A percentile compares a stretch with the other conserved stretches of the same genome.
Evolutionary conservation across 1,140 invertebrate species (phyloP).

Genomic region (Temnothorax curvispinosus): DNA sequence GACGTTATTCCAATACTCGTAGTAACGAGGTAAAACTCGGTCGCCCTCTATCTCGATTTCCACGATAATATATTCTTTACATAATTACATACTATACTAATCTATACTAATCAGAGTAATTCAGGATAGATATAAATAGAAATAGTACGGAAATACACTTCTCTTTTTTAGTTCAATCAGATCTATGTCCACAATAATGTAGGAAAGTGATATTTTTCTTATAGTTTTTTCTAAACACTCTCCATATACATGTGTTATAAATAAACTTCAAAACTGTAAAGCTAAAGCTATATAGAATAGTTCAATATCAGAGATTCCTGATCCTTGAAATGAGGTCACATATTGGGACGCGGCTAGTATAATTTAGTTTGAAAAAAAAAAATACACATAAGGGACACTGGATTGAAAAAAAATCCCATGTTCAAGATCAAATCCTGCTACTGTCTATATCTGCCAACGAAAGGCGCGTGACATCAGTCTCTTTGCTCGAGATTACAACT

Average conservation of each 20-base stretch:
- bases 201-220: not conserved
- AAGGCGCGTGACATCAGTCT: conserved; percentile 43
- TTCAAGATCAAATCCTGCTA: conserved; percentile 9
- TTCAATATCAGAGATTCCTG: conserved; percentile 3
- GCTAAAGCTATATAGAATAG: not conserved
- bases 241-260: not conserved
- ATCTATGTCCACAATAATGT: too few relatives aligned
- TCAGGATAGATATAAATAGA: not conserved
- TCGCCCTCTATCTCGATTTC: not conserved
- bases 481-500: conserved; percentile 40
- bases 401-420: conserved; percentile 22
- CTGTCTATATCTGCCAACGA: not conserved
- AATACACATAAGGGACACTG: conserved; percentile 3
- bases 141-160: too few relatives aligned
- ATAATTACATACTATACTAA: conserved; percentile 8
- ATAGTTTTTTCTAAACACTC: not conserved
- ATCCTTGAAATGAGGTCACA: not conserved
- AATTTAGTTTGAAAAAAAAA: conserved; percentile 34
- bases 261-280: conserved; percentile 11
- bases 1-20: conserved; percentile 40
- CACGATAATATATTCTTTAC: not conserved
- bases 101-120: not conserved
- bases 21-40: conserved; percentile 20
- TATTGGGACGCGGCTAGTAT: not conserved
- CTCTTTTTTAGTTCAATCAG: not conserved